These are phyloP conservation scores for Cheilosia vernalis DNA, from an alignment of 2,888 invertebrate genomes.

Conservation along the genomic window DNA sequence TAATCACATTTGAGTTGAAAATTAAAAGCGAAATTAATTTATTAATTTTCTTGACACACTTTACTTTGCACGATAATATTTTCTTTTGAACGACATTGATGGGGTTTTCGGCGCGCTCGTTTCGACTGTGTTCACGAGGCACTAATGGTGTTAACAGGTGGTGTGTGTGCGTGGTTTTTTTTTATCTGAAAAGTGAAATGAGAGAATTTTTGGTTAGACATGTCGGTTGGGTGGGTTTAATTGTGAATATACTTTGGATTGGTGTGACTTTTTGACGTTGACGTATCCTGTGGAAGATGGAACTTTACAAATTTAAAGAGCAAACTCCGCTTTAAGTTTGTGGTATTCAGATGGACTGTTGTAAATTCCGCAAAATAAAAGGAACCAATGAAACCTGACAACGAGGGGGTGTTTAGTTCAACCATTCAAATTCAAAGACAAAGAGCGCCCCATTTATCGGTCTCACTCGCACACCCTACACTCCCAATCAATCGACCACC, in stretches of 20 bases:
- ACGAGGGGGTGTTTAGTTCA: too few relatives aligned
- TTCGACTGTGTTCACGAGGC: constrained; percentile 5
- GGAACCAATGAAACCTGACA: too few relatives aligned
- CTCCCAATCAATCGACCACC: too few relatives aligned
- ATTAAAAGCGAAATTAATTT: constrained; percentile 3
- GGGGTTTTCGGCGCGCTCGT: constrained; percentile 38
- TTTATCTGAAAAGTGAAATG: constrained; percentile 63
- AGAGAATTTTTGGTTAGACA: constrained; percentile 26
- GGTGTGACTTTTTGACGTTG: constrained; percentile 53
- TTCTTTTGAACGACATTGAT: constrained; percentile 81
- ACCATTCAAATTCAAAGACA: too few relatives aligned
- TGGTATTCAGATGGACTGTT: not conserved
- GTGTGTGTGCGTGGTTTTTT: constrained; percentile 7
- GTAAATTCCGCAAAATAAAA: not conserved
- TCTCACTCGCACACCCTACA: too few relatives aligned
- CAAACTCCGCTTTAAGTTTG: too few relatives aligned
- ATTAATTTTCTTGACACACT: constrained; percentile 19
- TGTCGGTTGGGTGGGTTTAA: not conserved
- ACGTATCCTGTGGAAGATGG: too few relatives aligned
- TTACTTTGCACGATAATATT: constrained; percentile 77
- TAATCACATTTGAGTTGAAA: constrained; percentile 60
- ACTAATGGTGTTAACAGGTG: not conserved
- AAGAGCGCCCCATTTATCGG: too few relatives aligned
- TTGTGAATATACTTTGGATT: not conserved
- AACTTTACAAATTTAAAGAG: too few relatives aligned